Evolutionary conservation across 2,113 vertebrate species (phyloP).

Genomic region (Accipiter cooperii): DNA sequence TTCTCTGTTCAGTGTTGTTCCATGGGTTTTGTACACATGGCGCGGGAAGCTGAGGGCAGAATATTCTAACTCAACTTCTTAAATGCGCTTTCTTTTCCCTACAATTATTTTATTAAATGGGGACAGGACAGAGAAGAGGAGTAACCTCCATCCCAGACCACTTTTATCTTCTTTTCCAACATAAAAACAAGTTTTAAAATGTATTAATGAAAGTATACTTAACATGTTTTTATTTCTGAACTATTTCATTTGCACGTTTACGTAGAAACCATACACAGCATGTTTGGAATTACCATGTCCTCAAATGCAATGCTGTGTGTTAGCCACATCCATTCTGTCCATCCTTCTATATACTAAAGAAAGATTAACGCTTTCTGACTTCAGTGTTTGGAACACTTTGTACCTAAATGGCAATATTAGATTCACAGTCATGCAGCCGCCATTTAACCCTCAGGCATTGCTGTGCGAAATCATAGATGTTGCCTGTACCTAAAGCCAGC

Average conservation of each 20-base stretch:
- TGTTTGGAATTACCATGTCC: background rate
- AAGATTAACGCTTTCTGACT: background rate
- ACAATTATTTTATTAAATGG: background rate
- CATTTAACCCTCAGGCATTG: background rate
- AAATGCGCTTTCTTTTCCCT: background rate
- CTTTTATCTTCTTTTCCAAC: background rate
- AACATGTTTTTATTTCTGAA: background rate
- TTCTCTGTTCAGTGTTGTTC: background rate
- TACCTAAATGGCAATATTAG: background rate
- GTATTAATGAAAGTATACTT: background rate
- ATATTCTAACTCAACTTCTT: background rate
- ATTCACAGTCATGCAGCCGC: background rate
- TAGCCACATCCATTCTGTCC: background rate
- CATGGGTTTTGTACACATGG: background rate
- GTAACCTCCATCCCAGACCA: background rate
- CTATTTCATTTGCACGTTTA: background rate
- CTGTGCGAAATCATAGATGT: background rate
- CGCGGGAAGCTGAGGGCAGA: background rate
- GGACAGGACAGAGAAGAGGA: background rate
- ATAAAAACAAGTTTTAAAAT: background rate
- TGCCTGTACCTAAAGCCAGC: background rate
- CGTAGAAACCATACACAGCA: accelerated
- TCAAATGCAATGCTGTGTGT: background rate
- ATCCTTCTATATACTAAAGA: background rate
- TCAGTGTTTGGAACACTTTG: background rate